Conservation (phyloP, 2,797 vertebrate genomes). For the Anguilla anguilla region DNA sequence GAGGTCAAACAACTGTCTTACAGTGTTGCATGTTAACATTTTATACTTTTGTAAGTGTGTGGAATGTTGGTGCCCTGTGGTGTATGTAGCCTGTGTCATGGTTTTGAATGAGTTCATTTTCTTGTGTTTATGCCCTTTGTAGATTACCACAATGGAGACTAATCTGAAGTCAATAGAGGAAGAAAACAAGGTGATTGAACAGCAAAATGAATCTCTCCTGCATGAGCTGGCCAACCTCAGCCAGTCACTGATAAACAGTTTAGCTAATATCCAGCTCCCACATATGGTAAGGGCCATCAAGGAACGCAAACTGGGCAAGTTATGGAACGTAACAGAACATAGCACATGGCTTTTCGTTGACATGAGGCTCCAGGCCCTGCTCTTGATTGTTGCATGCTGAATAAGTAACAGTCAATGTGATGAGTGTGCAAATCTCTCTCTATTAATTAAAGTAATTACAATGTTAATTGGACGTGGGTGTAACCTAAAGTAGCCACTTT, state of each 20-base stretch:
- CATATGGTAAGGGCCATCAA: constrained; percentile 89
- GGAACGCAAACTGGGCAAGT: constrained; percentile 54
- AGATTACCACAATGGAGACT: constrained; percentile 99
- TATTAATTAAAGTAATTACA: neutral
- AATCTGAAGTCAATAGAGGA: constrained; percentile 98
- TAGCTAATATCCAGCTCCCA: constrained; percentile 98
- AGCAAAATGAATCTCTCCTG: constrained; percentile 97
- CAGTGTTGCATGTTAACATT: neutral
- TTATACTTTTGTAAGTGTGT: neutral
- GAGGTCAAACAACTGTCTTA: neutral
- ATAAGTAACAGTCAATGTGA: constrained; percentile 27
- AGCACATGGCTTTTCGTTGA: constrained; percentile 31
- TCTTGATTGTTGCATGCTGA: constrained; percentile 42
- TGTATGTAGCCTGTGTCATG: constrained; percentile 48
- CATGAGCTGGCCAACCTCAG: constrained; percentile 97
- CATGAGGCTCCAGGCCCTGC: constrained; percentile 39
- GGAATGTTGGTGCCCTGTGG: constrained; percentile 22
- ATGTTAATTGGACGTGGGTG: constrained; percentile 9
- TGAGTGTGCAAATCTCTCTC: neutral
- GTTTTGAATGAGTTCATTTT: constrained; percentile 36
- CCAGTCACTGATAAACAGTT: constrained; percentile 97
- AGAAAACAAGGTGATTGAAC: constrained; percentile 97
- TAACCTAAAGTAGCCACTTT: constrained; percentile 18
- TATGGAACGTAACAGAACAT: constrained; percentile 40
- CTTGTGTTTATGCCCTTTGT: constrained; percentile 43